Conservation (phyloP, 2,113 vertebrate species). For the Corythoichthys haematopterus region DNA sequence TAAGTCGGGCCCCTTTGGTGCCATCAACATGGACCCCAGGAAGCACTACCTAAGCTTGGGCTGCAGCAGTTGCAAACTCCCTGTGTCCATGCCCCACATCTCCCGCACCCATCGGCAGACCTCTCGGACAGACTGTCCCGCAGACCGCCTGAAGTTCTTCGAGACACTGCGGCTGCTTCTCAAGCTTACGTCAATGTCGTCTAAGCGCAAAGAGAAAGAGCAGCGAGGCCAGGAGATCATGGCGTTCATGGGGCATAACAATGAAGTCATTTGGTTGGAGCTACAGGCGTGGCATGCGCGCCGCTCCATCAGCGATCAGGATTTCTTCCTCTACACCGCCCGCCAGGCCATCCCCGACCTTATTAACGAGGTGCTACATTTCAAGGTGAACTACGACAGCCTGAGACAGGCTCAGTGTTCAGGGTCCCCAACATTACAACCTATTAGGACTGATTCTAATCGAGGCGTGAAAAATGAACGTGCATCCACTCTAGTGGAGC, state of each 20-base stretch:
- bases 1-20: conserved; percentile 75
- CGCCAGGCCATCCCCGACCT: conserved; percentile 96
- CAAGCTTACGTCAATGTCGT: conserved; percentile 98
- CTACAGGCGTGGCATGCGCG: conserved; percentile 97
- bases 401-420: conserved; percentile 60
- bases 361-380: conserved; percentile 92
- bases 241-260: conserved; percentile 87
- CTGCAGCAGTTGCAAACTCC: conserved; percentile 87
- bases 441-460: conserved; percentile 17
- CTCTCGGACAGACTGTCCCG: conserved; percentile 91
- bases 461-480: conserved; percentile 32
- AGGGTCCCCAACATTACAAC: conserved; percentile 46
- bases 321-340: conserved; percentile 91
- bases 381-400: conserved; percentile 88
- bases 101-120: conserved; percentile 90
- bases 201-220: conserved; percentile 98
- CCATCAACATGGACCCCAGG: conserved; percentile 87
- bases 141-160: conserved; percentile 96
- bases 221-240: conserved; percentile 90
- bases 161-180: conserved; percentile 94
- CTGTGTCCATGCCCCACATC: conserved; percentile 85
- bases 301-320: conserved; percentile 89
- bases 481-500: conserved; percentile 67
- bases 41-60: conserved; percentile 98
- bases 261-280: conserved; percentile 97